Percentiles rank a stretch among this genome's conserved stretches.
phyloP scores from a whole-genome alignment of 2,888 invertebrate species.

The Panopea generosa region DNA sequence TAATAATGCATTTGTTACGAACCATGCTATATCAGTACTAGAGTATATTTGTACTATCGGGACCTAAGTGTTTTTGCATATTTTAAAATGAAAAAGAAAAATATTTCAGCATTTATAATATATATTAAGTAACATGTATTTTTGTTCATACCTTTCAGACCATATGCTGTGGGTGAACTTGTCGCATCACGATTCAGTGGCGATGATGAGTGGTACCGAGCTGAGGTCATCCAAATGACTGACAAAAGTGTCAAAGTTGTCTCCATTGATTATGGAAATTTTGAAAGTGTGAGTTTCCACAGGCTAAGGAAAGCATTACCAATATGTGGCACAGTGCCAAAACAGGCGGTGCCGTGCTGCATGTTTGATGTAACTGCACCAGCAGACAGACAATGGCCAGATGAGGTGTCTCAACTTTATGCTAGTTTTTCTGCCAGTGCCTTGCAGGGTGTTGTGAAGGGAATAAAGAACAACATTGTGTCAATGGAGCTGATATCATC shows the following conservation, averaged over 20 bases:
- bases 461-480: conserved; percentile 23
- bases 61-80: no score
- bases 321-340: conserved; percentile 56
- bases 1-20: no score
- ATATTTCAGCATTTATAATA: no score
- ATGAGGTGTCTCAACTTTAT: conserved; percentile 42
- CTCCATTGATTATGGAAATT: conserved; percentile 82
- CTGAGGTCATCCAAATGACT: conserved; percentile 55
- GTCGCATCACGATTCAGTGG: conserved; percentile 59
- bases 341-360: conserved; percentile 72
- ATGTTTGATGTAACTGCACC: conserved; percentile 55
- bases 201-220: conserved; percentile 74
- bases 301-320: conserved; percentile 61
- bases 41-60: no score
- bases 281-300: conserved; percentile 52
- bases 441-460: conserved; percentile 34
- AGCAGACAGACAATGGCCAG: conserved; percentile 25
- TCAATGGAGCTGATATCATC: conserved; percentile 26
- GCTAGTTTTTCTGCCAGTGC: conserved; percentile 52
- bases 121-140: no score
- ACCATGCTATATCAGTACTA: no score
- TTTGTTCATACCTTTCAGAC: conserved; percentile 46
- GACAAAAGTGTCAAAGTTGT: conserved; percentile 49
- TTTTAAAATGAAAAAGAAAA: no score
- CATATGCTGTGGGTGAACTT: conserved; percentile 57